Evolutionary conservation across 2,113 vertebrate genomes (phyloP).

Genomic region (Gopherus evgoodei): DNA sequence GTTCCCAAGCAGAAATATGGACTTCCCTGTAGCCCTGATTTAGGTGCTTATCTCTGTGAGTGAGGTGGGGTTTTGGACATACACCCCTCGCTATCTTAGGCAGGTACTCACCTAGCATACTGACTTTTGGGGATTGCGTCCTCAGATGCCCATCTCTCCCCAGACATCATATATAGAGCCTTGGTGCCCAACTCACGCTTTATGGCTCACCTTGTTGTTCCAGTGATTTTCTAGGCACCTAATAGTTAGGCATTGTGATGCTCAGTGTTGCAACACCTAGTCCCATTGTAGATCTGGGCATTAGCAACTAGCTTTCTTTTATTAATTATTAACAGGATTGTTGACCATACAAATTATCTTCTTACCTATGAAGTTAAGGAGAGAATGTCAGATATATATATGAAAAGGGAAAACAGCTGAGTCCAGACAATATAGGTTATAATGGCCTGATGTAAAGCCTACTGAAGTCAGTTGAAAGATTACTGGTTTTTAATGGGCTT

Average conservation of each 20-base stretch:
- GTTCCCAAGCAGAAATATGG: neutral
- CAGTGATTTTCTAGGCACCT: neutral
- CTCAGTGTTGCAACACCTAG: neutral
- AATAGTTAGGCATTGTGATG: neutral
- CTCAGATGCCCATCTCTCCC: neutral
- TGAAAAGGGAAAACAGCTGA: neutral
- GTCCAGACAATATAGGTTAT: neutral
- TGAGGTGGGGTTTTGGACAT: neutral
- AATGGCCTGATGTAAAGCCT: neutral
- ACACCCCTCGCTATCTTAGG: neutral
- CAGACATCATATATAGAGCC: neutral
- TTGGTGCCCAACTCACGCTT: neutral
- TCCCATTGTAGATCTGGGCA: neutral
- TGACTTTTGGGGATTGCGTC: neutral
- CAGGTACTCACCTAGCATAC: neutral
- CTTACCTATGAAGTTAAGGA: neutral
- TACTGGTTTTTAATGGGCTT: neutral
- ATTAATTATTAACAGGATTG: slow-evolving; percentile 12
- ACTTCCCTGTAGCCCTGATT: neutral
- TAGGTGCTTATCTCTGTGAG: too few species aligned
- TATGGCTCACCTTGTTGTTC: neutral
- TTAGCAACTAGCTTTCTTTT: slow-evolving; percentile 1
- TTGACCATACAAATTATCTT: neutral
- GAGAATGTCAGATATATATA: neutral
- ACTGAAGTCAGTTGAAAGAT: neutral